phyloP scores from a whole-genome alignment of 2,797 vertebrate species.

The Melanotaenia trifasciata region DNA sequence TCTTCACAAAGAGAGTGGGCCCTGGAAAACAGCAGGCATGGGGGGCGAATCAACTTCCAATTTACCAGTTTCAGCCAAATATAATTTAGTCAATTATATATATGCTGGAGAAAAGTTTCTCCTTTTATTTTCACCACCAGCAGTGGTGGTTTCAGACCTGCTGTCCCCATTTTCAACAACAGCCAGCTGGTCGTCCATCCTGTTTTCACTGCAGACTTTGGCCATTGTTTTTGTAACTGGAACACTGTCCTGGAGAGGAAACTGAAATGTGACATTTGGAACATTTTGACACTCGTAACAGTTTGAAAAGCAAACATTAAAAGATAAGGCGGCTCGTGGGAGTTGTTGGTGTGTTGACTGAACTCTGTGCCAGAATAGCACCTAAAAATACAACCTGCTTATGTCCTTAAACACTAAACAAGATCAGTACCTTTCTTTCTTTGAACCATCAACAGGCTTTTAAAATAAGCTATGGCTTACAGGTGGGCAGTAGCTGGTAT shows the following conservation, averaged over 20 bases:
- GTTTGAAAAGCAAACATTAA: not conserved
- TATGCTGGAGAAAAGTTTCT: not conserved
- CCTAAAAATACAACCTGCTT: conserved; percentile 78
- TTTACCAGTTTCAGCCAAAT: not conserved
- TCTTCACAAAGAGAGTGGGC: conserved; percentile 81
- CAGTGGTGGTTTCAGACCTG: conserved; percentile 80
- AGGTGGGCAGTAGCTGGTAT: conserved; percentile 28
- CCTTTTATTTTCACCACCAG: not conserved
- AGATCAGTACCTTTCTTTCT: conserved; percentile 72
- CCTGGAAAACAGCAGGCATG: conserved; percentile 75
- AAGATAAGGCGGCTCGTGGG: not conserved
- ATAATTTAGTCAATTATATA: not conserved
- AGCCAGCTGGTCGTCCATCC: conserved; percentile 81
- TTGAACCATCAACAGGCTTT: conserved; percentile 69
- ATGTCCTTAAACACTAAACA: conserved; percentile 82
- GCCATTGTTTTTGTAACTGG: conserved; percentile 73
- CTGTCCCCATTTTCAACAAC: conserved; percentile 85
- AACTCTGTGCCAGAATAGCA: conserved; percentile 49
- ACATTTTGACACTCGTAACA: not conserved
- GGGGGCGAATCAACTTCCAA: not conserved
- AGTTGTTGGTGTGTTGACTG: conserved; percentile 36
- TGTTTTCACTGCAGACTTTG: conserved; percentile 80
- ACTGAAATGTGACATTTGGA: conserved; percentile 28
- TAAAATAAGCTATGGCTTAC: conserved; percentile 76
- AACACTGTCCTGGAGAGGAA: conserved; percentile 59